A percentile compares a stretch with the other conserved stretches of the same genome.
Conservation (phyloP, 2,113 vertebrate genomes). For the Brachionichthys hirsutus region DNA sequence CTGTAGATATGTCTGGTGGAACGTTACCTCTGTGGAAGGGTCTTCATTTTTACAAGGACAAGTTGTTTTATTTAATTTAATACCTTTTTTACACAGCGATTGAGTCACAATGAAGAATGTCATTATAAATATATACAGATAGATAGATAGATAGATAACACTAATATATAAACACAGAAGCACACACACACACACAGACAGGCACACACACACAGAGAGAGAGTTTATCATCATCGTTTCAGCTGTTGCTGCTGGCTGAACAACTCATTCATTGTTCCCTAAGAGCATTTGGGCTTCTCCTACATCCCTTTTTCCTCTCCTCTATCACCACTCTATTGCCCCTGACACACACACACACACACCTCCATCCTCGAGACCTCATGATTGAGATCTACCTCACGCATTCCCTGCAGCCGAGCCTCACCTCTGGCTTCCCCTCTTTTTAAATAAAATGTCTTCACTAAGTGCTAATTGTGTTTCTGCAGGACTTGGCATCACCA, state of each 20-base stretch:
- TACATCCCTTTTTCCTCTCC: slow-evolving; percentile 20
- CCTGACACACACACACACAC: not conserved
- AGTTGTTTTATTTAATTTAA: not conserved
- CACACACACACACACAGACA: too few relatives aligned
- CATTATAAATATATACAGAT: too few relatives aligned
- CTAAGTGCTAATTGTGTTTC: too few relatives aligned
- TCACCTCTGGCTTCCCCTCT: not conserved
- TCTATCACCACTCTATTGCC: slow-evolving; percentile 27
- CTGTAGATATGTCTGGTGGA: slow-evolving; percentile 45
- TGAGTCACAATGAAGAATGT: too few relatives aligned
- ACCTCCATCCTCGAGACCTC: slow-evolving; percentile 3
- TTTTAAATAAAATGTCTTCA: not conserved
- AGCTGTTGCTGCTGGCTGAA: slow-evolving; percentile 76
- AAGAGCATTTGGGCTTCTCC: slow-evolving; percentile 46
- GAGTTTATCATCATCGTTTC: slow-evolving; percentile 73
- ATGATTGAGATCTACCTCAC: slow-evolving; percentile 5
- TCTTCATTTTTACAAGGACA: slow-evolving; percentile 35
- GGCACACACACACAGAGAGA: not conserved
- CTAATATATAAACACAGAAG: too few relatives aligned
- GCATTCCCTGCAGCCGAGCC: not conserved
- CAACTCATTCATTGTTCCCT: slow-evolving; percentile 77
- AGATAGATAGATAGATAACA: too few relatives aligned
- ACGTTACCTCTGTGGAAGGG: slow-evolving; percentile 17
- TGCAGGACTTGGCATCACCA: too few relatives aligned
- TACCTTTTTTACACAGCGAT: too few relatives aligned